Evolutionary conservation across 2,113 vertebrate species (phyloP), one percentile per base, ranked within the genome.

Genomic region (Oncorhynchus masou): DNA sequence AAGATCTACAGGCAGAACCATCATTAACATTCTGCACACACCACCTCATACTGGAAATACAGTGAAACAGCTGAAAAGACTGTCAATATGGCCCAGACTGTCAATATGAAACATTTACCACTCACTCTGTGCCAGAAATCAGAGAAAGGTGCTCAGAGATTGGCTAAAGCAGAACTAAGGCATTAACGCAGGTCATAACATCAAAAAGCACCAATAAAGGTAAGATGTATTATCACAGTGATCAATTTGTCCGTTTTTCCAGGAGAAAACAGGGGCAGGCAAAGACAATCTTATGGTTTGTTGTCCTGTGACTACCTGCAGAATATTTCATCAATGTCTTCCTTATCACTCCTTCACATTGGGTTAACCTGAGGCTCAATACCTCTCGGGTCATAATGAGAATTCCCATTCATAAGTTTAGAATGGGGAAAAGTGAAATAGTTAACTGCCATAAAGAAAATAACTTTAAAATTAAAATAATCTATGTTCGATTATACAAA

Each of bases 1-100:
- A 20, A 22, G 54, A 95, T 79, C 95, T 97, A 86, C n/a, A 70
- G 2, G 1, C 22, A 68, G 9, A 34, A 0, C 4, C 34, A 70
- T 22, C 29, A 4, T 34, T 9, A 34, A 20, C 67, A 20, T 22
- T 48, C 1, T 70, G 68, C 39, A 48, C 49, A 19, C 13, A 20
- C 13, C 54, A 57, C 34, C 2, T 45, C 25, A 45, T 69, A 16
- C 45, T 19, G 2, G 39, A 45, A 45, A 16, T 49, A 24, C 20
- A 57, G 48, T 54, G 16, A 54, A 15, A 54, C 12, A 59, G 13
- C 48, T 25, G 12, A 45, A 24, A 13, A 66, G 2, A 5, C 67
- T 34, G 51, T 57, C 20, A 22, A n/a, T 8, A 24, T 62, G 59
- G n/a, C 8, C 7, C 16, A 54, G 27, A 27, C 27, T 27, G 27